A percentile compares a stretch with the other conserved stretches of the same genome.
Evolutionary conservation across 1,140 invertebrate species (phyloP).

Genomic region (Aphaenogaster ashmeadi): DNA sequence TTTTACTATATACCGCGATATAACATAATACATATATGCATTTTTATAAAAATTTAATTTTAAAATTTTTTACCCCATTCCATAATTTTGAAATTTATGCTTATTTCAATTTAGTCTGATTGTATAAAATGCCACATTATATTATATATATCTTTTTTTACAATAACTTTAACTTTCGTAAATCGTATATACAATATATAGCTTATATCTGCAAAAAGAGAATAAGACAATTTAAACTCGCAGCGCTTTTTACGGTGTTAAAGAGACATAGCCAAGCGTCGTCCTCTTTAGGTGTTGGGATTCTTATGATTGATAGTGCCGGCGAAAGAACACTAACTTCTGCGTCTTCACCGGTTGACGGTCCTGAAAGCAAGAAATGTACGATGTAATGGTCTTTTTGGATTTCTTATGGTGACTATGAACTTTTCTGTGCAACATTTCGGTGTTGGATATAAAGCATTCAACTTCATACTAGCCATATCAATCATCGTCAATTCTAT

Average conservation of each 20-base stretch:
- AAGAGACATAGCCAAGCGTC: neutral
- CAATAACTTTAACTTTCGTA: neutral
- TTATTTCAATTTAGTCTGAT: neutral
- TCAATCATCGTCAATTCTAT: constrained; percentile 42
- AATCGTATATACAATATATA: neutral
- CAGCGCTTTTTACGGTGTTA: neutral
- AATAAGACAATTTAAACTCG: neutral
- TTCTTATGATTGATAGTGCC: constrained; percentile 37
- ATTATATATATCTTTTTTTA: neutral
- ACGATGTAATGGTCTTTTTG: constrained; percentile 2
- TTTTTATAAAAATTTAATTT: neutral
- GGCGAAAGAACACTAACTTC: constrained; percentile 41
- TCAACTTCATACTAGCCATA: neutral
- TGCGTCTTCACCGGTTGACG: constrained; percentile 2
- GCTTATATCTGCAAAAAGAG: neutral
- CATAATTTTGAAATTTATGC: constrained; percentile 4
- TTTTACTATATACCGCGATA: neutral
- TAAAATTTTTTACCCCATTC: neutral
- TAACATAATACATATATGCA: neutral
- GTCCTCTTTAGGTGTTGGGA: neutral
- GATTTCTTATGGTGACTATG: constrained; percentile 2
- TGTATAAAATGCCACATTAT: neutral
- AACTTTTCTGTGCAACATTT: constrained; percentile 37
- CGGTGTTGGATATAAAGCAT: neutral
- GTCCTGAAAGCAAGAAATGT: constrained; percentile 11